Base-by-base conservation (phyloP, 1,140 invertebrate species). In the Trichomalopsis sarcophagae region DNA sequence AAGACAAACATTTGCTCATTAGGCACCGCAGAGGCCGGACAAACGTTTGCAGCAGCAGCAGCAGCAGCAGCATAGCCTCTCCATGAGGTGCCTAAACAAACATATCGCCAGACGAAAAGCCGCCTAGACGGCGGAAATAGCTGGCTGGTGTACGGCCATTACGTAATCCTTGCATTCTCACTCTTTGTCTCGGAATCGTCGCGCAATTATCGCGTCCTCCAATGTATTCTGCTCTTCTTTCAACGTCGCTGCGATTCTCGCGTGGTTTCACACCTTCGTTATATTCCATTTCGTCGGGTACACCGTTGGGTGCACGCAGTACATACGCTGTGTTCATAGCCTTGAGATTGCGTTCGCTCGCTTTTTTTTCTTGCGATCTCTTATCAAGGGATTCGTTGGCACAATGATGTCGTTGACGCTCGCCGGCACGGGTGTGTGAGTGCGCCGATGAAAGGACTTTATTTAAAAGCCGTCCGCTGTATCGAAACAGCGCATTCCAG, bases 391-490 rank as follows among this genome's bases (percentile, higher is more conserved):
- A 74, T 62, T 82, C 21, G 7, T 6, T 62, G 11, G 10, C 47
- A 66, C 14, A 55, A 82, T 82, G 81, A 76, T 82, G 81, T 66
- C 81, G 55, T 76, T 82, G 81, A 76, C 50, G 30, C 7, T 74
- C 4, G 40, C 30, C 11, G 55, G 6, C 21, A 2, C 14, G 55
- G 21, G 17, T 50, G 47, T 73, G 71, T 13, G 23, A 11, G 17
- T 40, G 30, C 6, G 17, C 36, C 69, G 69, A 73, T 73, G 69
- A 73, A 73, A 73, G 33, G 69, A 36, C 69, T 73, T 73, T 36
- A 55, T 83, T 76, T 68, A 17, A 23, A 78, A 66, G 11, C 36
- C 0, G 11, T 27, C 55, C 47, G 47, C 47, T 50, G 47, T 69
- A 78, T 50, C 68, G 44, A 9, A 84, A 44, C 11, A 75, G 36